Evolutionary conservation across 2,113 vertebrate species (phyloP), one percentile per base, ranked within the genome.

Genomic region (Baryphthengus martii): DNA sequence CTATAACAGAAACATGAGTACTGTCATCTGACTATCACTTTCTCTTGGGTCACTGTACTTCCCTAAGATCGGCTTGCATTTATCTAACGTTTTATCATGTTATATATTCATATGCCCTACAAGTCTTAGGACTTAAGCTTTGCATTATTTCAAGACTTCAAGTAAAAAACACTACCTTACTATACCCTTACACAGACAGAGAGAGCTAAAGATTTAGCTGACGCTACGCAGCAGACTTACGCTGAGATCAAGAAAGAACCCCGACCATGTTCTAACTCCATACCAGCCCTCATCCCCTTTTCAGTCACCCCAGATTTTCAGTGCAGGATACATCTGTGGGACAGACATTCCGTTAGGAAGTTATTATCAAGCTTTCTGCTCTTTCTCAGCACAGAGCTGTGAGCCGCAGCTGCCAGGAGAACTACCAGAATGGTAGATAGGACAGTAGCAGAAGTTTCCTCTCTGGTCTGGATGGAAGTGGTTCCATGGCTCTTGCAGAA

Each of bases 301-400:
- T 13, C 67, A 35, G 21, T 4, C 40, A 65, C 9, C 20, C 24
- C 47, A 16, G 7, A 55, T 10, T 50, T 73, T 49, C 82, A 49
- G 47, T 1, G 1, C 2, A 23, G 71, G 68, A 47, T 6, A 16
- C 5, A 44, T 4, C 35, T 2, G 6, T 28, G 19, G n/a, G 29
- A 71, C 62, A 75, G 15, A 14, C 18, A 18, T 47, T 50, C 83
- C 6, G 0, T 21, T 13, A 58, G 33, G 10, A 74, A 47, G 16
- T 40, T 72, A 15, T 8, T 16, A 15, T 9, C 16, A 40, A 21
- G n/a, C 37, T 56, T 25, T 10, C 42, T 35, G 71, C 13, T 61
- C 26, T 67, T n/a, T 19, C 29, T 44, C 62, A 61, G n/a, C 2
- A 0, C 53, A 59, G 7, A 10, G 12, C 20, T 25, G 37, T 2